Percentiles rank a stretch among this genome's conserved stretches.
Evolutionary conservation across 2,797 vertebrate species (phyloP).

Genomic region (Danionella dracula): DNA sequence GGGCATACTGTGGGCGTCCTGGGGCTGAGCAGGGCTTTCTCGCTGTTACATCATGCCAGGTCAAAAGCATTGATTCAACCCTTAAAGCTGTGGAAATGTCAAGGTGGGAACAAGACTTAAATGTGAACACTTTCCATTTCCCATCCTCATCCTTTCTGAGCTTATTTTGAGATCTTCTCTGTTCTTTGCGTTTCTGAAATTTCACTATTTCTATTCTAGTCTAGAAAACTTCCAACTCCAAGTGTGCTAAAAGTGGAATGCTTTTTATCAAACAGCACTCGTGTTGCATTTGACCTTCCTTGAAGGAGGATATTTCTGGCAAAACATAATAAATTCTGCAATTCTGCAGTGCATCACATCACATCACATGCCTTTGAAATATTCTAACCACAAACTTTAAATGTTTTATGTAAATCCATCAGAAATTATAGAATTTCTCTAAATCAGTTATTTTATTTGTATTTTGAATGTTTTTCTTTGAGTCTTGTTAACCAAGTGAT

Average conservation of each 20-base stretch:
- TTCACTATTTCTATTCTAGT: slow-evolving; percentile 17
- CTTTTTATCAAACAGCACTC: background rate
- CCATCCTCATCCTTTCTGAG: background rate
- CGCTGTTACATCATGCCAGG: slow-evolving; percentile 66
- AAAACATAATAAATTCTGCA: background rate
- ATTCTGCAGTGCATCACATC: background rate
- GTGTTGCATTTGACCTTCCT: background rate
- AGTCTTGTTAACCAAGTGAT: too few species aligned
- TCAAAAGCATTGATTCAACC: slow-evolving; percentile 61
- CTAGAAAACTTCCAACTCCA: background rate
- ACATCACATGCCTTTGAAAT: background rate
- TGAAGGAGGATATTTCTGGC: background rate
- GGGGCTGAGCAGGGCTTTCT: slow-evolving; percentile 61
- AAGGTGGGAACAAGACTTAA: slow-evolving; percentile 34
- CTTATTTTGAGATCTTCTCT: slow-evolving; percentile 21
- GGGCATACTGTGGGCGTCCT: slow-evolving; percentile 53
- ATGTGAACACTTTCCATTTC: slow-evolving; percentile 4
- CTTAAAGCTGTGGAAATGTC: slow-evolving; percentile 54
- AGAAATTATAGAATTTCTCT: too few species aligned
- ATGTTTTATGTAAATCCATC: too few species aligned
- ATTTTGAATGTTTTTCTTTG: too few species aligned
- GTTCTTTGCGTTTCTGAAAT: slow-evolving; percentile 4
- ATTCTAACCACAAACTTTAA: background rate
- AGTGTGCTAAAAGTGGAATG: background rate
- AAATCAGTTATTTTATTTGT: too few species aligned